phyloP scores from a whole-genome alignment of 35 echinoderm and acorn worm genomes.

The Strongylocentrotus purpuratus region DNA sequence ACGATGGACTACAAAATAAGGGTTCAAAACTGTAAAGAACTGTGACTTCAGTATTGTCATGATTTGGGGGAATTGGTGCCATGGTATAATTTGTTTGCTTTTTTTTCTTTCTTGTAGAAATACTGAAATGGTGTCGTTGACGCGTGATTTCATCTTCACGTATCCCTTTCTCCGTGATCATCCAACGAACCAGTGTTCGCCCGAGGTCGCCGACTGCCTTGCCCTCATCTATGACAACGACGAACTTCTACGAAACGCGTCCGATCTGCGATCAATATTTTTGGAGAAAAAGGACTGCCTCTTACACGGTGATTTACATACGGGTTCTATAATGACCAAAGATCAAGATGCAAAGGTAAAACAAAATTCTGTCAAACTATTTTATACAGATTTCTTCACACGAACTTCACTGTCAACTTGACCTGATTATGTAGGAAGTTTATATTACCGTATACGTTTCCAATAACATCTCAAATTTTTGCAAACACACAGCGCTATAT shows the following conservation, averaged over 20 bases:
- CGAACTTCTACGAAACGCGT: constrained; percentile 47
- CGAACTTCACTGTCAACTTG: too few relatives aligned
- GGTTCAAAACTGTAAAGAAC: too few relatives aligned
- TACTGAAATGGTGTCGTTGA: constrained; percentile 65
- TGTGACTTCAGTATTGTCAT: too few relatives aligned
- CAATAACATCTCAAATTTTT: too few relatives aligned
- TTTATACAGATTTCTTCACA: too few relatives aligned
- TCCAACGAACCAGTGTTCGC: constrained; percentile 64
- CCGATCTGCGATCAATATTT: constrained; percentile 59
- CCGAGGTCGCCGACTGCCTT: constrained; percentile 48
- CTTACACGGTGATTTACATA: constrained; percentile 73
- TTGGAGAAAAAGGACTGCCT: constrained; percentile 54
- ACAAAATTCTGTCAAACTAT: too few relatives aligned
- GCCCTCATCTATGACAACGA: constrained; percentile 49
- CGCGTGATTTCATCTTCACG: constrained; percentile 64
- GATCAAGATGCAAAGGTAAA: constrained; percentile 55
- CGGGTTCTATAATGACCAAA: constrained; percentile 65
- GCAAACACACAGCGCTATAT: neutral
- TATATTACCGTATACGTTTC: too few relatives aligned
- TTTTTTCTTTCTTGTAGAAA: constrained; percentile 43
- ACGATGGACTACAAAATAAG: too few relatives aligned
- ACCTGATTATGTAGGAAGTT: neutral
- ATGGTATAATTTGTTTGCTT: neutral
- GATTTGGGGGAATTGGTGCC: too few relatives aligned
- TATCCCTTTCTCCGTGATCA: constrained; percentile 55